Evolutionary conservation across 2,113 vertebrate genomes (phyloP).

Genomic region (Cyphomyrus discorhynchus): DNA sequence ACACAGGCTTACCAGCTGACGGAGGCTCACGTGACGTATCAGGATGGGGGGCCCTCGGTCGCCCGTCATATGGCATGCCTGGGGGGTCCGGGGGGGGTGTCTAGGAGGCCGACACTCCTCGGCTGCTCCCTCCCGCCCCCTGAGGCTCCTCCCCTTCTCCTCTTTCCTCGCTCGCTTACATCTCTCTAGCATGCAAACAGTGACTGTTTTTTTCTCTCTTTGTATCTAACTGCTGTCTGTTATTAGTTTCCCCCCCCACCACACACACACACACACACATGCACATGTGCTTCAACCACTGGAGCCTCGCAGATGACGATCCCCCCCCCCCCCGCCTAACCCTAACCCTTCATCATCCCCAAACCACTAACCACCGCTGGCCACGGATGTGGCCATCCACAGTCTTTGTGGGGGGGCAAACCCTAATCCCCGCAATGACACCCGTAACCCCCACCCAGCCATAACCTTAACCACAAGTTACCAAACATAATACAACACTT

Average conservation of each 20-base stretch:
- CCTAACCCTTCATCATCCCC: background rate
- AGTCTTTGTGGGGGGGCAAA: background rate
- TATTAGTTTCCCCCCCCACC: conserved; percentile 19
- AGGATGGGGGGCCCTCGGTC: conserved; percentile 2
- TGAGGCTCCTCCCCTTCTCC: background rate
- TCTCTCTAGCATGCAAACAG: background rate
- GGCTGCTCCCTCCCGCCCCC: background rate
- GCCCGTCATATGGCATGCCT: conserved; percentile 42
- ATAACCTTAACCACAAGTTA: background rate
- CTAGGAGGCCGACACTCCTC: conserved; percentile 1
- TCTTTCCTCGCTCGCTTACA: conserved; percentile 25
- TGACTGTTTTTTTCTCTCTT: background rate
- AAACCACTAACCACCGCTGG: background rate
- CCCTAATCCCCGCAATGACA: background rate
- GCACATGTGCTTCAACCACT: background rate
- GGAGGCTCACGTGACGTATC: conserved; percentile 25
- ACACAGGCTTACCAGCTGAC: conserved; percentile 41
- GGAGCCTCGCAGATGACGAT: background rate
- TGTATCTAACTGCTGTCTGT: conserved; percentile 17
- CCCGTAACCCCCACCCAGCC: background rate
- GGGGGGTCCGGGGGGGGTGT: background rate
- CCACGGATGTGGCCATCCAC: background rate
- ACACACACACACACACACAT: background rate
- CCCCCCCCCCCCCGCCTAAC: background rate
- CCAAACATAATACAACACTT: background rate